A percentile compares a stretch with the other conserved stretches of the same genome.
These are phyloP conservation scores for Cyphomyrus discorhynchus DNA, from an alignment of 2,113 vertebrate species.

Conservation along the genomic window DNA sequence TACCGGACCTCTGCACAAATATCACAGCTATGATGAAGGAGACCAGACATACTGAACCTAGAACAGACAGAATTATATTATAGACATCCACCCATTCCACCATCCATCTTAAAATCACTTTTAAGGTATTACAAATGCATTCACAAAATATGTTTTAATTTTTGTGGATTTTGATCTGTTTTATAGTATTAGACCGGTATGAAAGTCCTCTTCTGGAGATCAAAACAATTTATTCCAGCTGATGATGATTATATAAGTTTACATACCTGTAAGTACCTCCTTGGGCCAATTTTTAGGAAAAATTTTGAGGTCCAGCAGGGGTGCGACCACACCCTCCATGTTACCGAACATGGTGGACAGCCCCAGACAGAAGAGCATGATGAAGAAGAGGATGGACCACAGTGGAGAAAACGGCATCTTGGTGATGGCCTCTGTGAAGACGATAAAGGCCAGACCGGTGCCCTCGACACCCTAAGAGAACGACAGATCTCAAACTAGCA, in stretches of 20 bases:
- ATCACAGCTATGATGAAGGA: too few species aligned
- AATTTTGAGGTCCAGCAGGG: conserved; percentile 62
- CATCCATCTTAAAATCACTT: too few species aligned
- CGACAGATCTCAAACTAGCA: not conserved
- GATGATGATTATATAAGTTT: conserved; percentile 39
- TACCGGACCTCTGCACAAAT: conserved; percentile 33
- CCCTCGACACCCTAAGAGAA: conserved; percentile 1
- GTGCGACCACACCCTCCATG: conserved; percentile 66
- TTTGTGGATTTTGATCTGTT: too few species aligned
- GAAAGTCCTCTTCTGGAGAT: not conserved
- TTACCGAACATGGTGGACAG: conserved; percentile 79
- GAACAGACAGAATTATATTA: conserved; percentile 30
- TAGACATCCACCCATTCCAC: too few species aligned
- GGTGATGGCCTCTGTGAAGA: not conserved
- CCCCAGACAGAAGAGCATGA: conserved; percentile 77
- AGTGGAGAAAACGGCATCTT: conserved; percentile 24
- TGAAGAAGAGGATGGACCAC: conserved; percentile 73
- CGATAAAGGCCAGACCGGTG: not conserved
- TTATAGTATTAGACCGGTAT: too few species aligned
- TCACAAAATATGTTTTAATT: too few species aligned
- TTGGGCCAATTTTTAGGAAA: conserved; percentile 65
- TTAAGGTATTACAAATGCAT: too few species aligned
- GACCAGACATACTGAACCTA: conserved; percentile 62
- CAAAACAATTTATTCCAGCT: not conserved
- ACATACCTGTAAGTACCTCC: conserved; percentile 47